phyloP scores from a whole-genome alignment of 2,113 vertebrate species.

The Mobula hypostoma region DNA sequence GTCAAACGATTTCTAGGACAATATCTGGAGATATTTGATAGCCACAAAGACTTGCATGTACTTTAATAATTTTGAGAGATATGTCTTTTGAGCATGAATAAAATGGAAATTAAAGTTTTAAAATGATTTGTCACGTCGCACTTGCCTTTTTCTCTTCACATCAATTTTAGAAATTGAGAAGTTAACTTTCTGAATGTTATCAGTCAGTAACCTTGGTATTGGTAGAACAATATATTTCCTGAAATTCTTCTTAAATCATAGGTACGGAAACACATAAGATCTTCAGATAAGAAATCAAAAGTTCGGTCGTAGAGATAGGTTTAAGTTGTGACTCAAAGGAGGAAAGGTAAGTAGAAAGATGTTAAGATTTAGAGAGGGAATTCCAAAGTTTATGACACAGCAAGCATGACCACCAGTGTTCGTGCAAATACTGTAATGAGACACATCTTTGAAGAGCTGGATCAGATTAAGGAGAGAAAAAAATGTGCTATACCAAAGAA shows the following conservation, averaged over 20 bases:
- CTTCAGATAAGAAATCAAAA: no score
- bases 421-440: not conserved
- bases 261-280: not conserved
- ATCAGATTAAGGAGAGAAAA: not conserved
- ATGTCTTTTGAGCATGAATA: not conserved
- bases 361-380: not conserved
- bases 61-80: not conserved
- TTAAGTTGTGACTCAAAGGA: not conserved
- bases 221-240: not conserved
- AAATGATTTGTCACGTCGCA: not conserved
- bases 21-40: not conserved
- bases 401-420: not conserved
- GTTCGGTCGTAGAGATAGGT: not conserved
- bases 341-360: not conserved
- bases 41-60: not conserved
- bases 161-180: not conserved
- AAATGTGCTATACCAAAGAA: not conserved
- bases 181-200: not conserved
- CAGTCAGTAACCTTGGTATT: not conserved
- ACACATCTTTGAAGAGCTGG: not conserved
- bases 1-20: not conserved
- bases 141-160: not conserved
- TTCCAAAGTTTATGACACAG: not conserved
- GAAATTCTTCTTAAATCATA: not conserved
- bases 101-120: constrained; percentile 1